phyloP scores from a whole-genome alignment of 2,113 vertebrate genomes.

The Callopanchax toddi region DNA sequence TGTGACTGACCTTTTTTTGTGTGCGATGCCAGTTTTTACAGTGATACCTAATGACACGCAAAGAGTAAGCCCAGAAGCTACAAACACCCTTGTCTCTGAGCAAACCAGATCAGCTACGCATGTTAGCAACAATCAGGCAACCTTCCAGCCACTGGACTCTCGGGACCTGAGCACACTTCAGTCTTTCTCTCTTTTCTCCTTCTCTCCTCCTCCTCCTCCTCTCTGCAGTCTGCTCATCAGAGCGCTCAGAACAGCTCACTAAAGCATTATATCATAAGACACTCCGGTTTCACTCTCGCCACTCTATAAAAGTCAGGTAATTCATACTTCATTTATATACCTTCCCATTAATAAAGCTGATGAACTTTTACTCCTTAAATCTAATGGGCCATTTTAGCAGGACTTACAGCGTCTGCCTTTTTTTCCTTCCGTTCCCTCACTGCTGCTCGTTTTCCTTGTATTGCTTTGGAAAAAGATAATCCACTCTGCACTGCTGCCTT shows the following conservation, averaged over 20 bases:
- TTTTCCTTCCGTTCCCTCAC: constrained; percentile 15
- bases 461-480: constrained; percentile 56
- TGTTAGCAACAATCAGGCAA: constrained; percentile 80
- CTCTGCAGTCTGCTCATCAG: constrained; percentile 65
- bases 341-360: constrained; percentile 79
- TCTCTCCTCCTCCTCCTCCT: constrained; percentile 37
- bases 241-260: constrained; percentile 71
- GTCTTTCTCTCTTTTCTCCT: constrained; percentile 36
- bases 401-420: constrained; percentile 56
- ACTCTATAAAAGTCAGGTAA: constrained; percentile 81
- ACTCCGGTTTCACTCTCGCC: constrained; percentile 73
- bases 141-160: constrained; percentile 73
- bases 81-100: constrained; percentile 68
- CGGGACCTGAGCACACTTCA: constrained; percentile 68
- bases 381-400: constrained; percentile 74
- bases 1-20: constrained; percentile 54
- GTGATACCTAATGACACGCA: constrained; percentile 69
- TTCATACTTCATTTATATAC: constrained; percentile 81
- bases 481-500: constrained; percentile 39
- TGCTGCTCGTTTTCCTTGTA: constrained; percentile 28
- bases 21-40: constrained; percentile 43
- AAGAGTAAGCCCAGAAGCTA: constrained; percentile 72
- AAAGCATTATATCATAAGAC: constrained; percentile 78
- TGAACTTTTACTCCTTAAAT: constrained; percentile 80
- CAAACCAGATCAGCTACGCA: constrained; percentile 78